A percentile compares a stretch with the other conserved stretches of the same genome.
Conservation (phyloP, 2,113 vertebrate genomes). For the Leptocoma aspasia region DNA sequence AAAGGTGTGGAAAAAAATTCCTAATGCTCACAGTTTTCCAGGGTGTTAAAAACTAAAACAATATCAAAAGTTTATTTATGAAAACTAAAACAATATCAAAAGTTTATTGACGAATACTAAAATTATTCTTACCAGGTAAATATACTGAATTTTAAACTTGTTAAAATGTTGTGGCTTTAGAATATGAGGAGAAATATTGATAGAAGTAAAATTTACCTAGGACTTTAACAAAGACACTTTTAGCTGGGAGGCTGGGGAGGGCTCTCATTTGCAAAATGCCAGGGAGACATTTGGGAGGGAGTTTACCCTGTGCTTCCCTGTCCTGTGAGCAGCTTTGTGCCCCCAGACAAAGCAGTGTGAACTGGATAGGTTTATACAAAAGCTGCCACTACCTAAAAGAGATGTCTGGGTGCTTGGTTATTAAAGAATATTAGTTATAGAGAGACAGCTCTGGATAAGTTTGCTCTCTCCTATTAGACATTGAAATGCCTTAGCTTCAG, state of each 20-base stretch:
- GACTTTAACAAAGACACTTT: background rate
- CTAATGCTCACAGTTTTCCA: background rate
- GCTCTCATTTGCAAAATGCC: background rate
- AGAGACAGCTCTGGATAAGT: background rate
- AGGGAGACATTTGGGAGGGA: no score
- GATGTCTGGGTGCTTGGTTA: background rate
- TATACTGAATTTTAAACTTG: background rate
- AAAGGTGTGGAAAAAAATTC: background rate
- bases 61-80: background rate
- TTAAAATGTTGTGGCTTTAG: background rate
- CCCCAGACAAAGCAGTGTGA: background rate
- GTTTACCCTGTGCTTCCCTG: background rate
- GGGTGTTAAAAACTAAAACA: background rate
- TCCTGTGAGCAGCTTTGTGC: background rate
- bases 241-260: fast-evolving
- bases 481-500: background rate
- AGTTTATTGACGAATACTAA: background rate
- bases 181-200: background rate
- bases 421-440: background rate
- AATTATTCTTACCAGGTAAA: background rate
- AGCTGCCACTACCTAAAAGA: background rate
- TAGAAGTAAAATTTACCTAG: background rate
- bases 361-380: background rate
- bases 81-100: background rate
- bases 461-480: background rate